phyloP scores from a whole-genome alignment of 1,140 invertebrate genomes.

The Pseudoatta argentina region DNA sequence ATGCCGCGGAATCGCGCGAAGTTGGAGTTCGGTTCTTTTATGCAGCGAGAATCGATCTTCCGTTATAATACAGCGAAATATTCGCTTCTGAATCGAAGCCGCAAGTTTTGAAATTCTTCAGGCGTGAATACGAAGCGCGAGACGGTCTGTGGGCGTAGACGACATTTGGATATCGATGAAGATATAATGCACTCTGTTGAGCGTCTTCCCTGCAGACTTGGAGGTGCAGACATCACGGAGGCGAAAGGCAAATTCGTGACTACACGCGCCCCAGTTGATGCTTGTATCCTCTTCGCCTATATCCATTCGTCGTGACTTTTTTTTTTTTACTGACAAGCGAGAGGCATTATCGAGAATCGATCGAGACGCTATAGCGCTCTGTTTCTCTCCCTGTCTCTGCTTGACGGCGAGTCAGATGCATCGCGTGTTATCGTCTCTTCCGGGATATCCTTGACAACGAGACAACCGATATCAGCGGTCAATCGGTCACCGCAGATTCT shows the following conservation, averaged over 20 bases:
- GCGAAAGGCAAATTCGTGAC: constrained; percentile 26
- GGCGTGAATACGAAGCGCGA: constrained; percentile 24
- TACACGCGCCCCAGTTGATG: not conserved
- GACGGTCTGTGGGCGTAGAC: constrained; percentile 36
- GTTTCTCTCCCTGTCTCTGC: constrained; percentile 56
- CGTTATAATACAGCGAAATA: constrained; percentile 63
- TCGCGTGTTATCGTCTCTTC: constrained; percentile 65
- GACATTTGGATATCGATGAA: constrained; percentile 61
- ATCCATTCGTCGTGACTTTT: constrained; percentile 32
- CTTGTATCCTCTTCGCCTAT: not conserved
- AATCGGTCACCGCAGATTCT: constrained; percentile 21
- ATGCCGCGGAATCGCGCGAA: constrained; percentile 59
- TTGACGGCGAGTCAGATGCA: constrained; percentile 70
- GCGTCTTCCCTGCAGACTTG: constrained; percentile 31
- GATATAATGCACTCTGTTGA: constrained; percentile 70
- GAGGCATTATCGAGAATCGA: constrained; percentile 54
- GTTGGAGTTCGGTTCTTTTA: constrained; percentile 55
- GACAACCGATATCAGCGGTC: constrained; percentile 40
- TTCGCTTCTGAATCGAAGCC: constrained; percentile 51
- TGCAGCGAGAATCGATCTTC: constrained; percentile 62
- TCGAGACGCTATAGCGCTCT: not conserved
- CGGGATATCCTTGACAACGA: constrained; percentile 73
- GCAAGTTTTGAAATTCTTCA: constrained; percentile 69
- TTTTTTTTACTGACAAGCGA: constrained; percentile 33
- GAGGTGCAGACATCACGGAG: constrained; percentile 29